Conservation (phyloP, 2,797 vertebrate genomes). For the Phrynocephalus vlangalii region DNA sequence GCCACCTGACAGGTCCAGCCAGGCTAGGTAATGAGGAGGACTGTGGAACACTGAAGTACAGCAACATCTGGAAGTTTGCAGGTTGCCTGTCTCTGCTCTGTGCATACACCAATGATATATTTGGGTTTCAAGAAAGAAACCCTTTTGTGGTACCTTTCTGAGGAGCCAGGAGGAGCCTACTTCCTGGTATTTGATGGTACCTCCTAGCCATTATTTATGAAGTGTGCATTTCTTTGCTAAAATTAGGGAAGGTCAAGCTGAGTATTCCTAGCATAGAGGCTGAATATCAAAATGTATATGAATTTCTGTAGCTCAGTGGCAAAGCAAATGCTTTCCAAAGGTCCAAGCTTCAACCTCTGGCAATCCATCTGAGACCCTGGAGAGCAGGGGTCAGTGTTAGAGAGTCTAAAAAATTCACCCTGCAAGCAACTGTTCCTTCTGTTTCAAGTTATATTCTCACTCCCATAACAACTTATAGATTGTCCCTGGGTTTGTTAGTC, state of each 20-base stretch:
- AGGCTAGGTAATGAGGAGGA: neutral
- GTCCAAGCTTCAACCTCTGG: too few species aligned
- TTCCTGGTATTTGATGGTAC: too few species aligned
- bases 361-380: neutral
- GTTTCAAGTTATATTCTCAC: conserved; percentile 5
- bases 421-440: neutral
- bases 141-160: too few species aligned
- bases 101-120: too few species aligned
- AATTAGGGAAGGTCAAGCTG: neutral
- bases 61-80: neutral
- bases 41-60: neutral
- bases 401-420: neutral
- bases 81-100: too few species aligned
- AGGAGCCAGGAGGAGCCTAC: too few species aligned
- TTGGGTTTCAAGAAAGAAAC: too few species aligned
- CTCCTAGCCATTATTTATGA: neutral
- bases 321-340: too few species aligned
- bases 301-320: conserved; percentile 16
- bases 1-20: too few species aligned
- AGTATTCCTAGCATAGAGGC: neutral
- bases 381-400: neutral
- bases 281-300: neutral
- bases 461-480: conserved; percentile 19
- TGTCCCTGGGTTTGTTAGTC: conserved; percentile 13
- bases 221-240: neutral